A percentile compares a stretch with the other conserved stretches of the same genome.
phyloP scores from a whole-genome alignment of 2,113 vertebrate genomes.

The Miniopterus natalensis region DNA sequence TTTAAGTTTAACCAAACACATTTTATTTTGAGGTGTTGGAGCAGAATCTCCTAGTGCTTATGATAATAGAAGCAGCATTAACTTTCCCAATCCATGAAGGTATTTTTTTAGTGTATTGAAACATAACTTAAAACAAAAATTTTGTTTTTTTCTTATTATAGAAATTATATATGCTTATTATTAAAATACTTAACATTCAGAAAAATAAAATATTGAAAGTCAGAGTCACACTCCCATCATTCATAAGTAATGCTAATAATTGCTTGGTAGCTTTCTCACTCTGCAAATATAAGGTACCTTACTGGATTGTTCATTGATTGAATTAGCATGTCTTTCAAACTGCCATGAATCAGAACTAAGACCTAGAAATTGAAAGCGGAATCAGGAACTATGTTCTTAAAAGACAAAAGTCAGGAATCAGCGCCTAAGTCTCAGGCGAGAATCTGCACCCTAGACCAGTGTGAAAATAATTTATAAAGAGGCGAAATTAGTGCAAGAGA shows the following conservation, averaged over 20 bases:
- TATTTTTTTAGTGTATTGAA: not conserved
- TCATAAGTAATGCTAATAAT: not conserved
- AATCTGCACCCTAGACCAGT: not conserved
- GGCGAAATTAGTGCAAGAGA: not conserved
- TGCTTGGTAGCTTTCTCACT: not conserved
- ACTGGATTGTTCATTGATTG: not conserved
- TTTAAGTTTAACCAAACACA: conserved; percentile 34
- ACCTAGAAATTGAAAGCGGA: not conserved
- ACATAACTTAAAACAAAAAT: conserved; percentile 14
- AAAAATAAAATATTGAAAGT: not conserved
- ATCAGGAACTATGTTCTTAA: not conserved
- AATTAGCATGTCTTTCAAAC: not conserved
- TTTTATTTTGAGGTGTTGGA: conserved; percentile 40
- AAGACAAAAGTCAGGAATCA: not conserved
- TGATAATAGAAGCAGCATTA: not conserved
- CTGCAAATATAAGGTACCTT: not conserved
- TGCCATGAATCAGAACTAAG: not conserved
- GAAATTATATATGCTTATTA: not conserved
- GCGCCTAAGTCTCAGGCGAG: not conserved
- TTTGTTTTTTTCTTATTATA: not conserved
- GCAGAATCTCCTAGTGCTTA: not conserved
- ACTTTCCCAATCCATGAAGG: not conserved
- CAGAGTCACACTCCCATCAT: not conserved
- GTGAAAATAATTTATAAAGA: not conserved
- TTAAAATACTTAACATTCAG: not conserved